Percentiles rank a stretch among this genome's conserved stretches.
Conservation (phyloP, 2,113 vertebrate species). For the Crypturellus undulatus region DNA sequence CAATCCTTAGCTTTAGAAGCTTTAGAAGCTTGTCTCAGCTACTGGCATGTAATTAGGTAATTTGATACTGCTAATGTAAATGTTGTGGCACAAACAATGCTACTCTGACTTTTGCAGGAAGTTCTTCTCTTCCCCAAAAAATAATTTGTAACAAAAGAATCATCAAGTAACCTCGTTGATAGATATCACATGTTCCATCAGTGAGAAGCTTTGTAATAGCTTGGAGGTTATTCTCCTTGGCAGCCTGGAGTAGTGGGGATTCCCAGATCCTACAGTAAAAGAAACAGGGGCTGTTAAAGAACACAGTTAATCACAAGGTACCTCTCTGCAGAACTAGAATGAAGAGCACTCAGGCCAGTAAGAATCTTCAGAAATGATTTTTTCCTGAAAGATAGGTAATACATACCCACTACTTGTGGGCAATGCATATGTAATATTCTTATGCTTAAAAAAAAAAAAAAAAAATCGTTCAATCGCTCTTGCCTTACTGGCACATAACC, state of each 20-base stretch:
- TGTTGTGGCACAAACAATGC: neutral
- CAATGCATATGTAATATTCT: neutral
- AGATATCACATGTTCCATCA: constrained; percentile 84
- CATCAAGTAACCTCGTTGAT: constrained; percentile 84
- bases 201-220: constrained; percentile 87
- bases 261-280: constrained; percentile 83
- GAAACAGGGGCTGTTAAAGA: neutral
- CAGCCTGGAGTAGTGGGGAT: constrained; percentile 88
- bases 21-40: neutral
- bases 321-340: neutral
- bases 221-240: constrained; percentile 85
- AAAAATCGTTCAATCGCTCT: accelerated
- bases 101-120: neutral
- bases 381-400: neutral
- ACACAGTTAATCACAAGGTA: neutral
- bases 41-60: neutral
- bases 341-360: neutral
- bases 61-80: neutral
- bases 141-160: neutral
- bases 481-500: neutral
- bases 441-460: neutral
- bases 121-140: neutral
- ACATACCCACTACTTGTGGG: neutral
- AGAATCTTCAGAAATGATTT: neutral
- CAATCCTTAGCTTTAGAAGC: too few relatives aligned